Evolutionary conservation across 2,113 vertebrate species (phyloP).

Genomic region (Otis tarda): DNA sequence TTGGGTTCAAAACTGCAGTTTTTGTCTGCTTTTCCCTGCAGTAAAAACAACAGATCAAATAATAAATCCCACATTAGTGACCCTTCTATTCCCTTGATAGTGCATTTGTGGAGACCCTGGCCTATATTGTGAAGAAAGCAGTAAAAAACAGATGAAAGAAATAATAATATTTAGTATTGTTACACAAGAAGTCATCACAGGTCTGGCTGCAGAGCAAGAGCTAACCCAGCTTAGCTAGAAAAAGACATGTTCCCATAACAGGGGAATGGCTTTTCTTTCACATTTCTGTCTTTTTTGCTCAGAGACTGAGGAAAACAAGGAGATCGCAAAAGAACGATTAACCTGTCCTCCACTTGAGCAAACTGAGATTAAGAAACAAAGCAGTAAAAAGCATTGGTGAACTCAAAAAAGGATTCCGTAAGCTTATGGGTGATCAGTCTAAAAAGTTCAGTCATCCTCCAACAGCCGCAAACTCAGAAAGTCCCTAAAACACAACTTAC

Average conservation of each 20-base stretch:
- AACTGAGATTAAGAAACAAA: slow-evolving; percentile 40
- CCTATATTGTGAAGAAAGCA: not conserved
- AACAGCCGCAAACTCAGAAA: slow-evolving; percentile 7
- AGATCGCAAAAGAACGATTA: not conserved
- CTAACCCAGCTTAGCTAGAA: not conserved
- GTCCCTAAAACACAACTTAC: slow-evolving; percentile 38
- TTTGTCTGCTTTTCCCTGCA: not conserved
- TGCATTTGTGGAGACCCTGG: not conserved
- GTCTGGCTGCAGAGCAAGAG: slow-evolving; percentile 30
- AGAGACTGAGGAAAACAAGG: not conserved
- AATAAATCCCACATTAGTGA: not conserved
- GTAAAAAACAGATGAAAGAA: not conserved
- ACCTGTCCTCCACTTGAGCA: slow-evolving; percentile 49
- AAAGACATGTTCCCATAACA: not conserved
- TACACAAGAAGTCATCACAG: not conserved
- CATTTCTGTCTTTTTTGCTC: not conserved
- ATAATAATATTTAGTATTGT: slow-evolving; percentile 24
- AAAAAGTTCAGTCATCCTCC: not conserved
- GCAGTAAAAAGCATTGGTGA: not conserved
- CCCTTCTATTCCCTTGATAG: not conserved
- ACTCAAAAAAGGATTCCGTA: slow-evolving; percentile 26
- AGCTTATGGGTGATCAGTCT: not conserved
- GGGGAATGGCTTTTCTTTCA: slow-evolving; percentile 4
- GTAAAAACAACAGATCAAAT: slow-evolving; percentile 7
- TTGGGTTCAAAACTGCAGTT: not conserved